Percentiles rank a stretch among this genome's conserved stretches.
Evolutionary conservation across 1,140 invertebrate species (phyloP).

Genomic region (Zelostemma sp.): DNA sequence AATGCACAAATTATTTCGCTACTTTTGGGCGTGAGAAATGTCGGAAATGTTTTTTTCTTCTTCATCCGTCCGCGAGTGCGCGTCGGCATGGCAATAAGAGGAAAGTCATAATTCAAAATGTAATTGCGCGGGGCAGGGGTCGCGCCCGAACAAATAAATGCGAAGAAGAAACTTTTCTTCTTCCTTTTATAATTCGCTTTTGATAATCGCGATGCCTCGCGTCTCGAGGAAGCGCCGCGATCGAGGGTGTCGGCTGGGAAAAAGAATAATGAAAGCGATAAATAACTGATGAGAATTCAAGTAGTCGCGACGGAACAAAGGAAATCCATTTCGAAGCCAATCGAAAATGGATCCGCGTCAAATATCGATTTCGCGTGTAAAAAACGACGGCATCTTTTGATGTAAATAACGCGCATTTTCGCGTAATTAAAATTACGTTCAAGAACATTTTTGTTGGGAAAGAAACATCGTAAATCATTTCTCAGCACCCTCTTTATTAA

Average conservation of each 20-base stretch:
- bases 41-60: constrained; percentile 11
- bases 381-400: too few relatives aligned
- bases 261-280: constrained; percentile 58
- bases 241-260: constrained; percentile 23
- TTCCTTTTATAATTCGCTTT: constrained; percentile 35
- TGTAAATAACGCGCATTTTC: too few relatives aligned
- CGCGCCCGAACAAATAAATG: not conserved
- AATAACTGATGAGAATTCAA: constrained; percentile 60
- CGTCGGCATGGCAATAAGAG: constrained; percentile 34
- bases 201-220: constrained; percentile 29
- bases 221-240: constrained; percentile 35
- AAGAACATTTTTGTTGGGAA: too few relatives aligned
- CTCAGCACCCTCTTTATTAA: not conserved
- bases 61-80: not conserved
- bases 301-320: constrained; percentile 17
- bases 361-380: constrained; percentile 29
- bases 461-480: too few relatives aligned
- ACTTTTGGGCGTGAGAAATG: constrained; percentile 47
- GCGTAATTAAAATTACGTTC: too few relatives aligned
- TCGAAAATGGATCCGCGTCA: constrained; percentile 47
- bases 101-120: constrained; percentile 42
- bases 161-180: constrained; percentile 7
- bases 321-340: constrained; percentile 39
- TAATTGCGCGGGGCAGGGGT: constrained; percentile 30
- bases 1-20: constrained; percentile 43